A percentile compares a stretch with the other conserved stretches of the same genome.
Evolutionary conservation across 2,113 vertebrate species (phyloP).

Genomic region (Collichthys lucidus): DNA sequence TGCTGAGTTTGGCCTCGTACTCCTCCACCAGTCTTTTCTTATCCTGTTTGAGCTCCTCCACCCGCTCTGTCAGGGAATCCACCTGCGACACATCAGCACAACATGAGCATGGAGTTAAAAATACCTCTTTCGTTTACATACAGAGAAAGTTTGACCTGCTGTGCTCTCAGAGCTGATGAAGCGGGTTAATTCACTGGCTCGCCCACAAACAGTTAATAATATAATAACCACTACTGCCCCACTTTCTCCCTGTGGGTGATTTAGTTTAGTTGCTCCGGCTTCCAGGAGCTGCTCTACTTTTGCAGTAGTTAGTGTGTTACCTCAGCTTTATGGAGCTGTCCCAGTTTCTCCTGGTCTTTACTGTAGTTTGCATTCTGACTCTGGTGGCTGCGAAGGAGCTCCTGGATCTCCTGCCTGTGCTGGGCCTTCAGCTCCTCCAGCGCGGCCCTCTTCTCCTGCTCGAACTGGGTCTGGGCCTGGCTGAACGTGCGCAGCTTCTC

Average conservation of each 20-base stretch:
- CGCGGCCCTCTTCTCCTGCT: slow-evolving; percentile 91
- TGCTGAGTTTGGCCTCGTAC: slow-evolving; percentile 94
- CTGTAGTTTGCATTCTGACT: slow-evolving; percentile 90
- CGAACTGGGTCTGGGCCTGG: slow-evolving; percentile 91
- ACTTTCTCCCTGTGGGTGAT: slow-evolving; percentile 23
- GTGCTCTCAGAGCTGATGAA: neutral
- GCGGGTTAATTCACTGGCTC: neutral
- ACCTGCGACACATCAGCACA: slow-evolving; percentile 69
- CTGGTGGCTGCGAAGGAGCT: slow-evolving; percentile 92
- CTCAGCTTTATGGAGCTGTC: slow-evolving; percentile 90
- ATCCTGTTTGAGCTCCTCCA: slow-evolving; percentile 92
- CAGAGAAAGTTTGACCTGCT: neutral
- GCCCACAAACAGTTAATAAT: slow-evolving; percentile 22
- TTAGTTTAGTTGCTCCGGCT: slow-evolving; percentile 14
- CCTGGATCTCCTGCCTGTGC: slow-evolving; percentile 93
- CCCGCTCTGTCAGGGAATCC: slow-evolving; percentile 88
- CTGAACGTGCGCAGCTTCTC: slow-evolving; percentile 92
- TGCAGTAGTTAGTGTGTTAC: slow-evolving; percentile 45
- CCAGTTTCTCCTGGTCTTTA: slow-evolving; percentile 93
- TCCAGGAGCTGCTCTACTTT: slow-evolving; percentile 41
- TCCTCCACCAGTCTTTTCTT: slow-evolving; percentile 95
- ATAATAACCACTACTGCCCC: slow-evolving; percentile 16
- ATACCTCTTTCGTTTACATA: neutral
- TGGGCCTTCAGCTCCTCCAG: slow-evolving; percentile 90
- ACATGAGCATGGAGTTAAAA: neutral